Evolutionary conservation across 2,888 invertebrate species (phyloP).

Genomic region (Drosophila maculinotata): DNA sequence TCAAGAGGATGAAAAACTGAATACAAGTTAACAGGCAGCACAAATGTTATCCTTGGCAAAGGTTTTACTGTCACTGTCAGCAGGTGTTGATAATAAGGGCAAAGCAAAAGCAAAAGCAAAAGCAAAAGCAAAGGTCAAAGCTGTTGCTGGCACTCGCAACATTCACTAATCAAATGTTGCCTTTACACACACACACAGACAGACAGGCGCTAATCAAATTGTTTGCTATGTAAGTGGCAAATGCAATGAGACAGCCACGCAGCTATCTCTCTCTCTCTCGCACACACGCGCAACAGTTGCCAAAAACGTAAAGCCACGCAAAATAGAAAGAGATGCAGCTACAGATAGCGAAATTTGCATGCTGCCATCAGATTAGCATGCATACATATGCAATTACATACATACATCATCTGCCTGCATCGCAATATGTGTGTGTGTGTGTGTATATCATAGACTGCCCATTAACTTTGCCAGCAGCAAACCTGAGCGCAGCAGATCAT

Average conservation of each 20-base stretch:
- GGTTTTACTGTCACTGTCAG: constrained; percentile 76
- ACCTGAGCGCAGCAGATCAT: too few relatives aligned
- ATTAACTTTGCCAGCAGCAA: too few relatives aligned
- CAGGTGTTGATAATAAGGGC: constrained; percentile 71
- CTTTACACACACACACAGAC: not conserved
- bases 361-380: not conserved
- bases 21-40: constrained; percentile 29
- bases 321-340: constrained; percentile 1
- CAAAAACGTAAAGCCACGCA: constrained; percentile 8
- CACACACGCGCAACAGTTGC: constrained; percentile 1
- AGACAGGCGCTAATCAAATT: constrained; percentile 35
- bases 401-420: not conserved
- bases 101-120: constrained; percentile 8
- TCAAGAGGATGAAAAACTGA: constrained; percentile 3
- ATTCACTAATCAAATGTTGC: constrained; percentile 59
- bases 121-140: constrained; percentile 59
- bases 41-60: constrained; percentile 61
- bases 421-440: not conserved
- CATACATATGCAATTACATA: not conserved
- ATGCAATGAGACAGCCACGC: constrained; percentile 14
- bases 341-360: constrained; percentile 12
- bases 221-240: constrained; percentile 38
- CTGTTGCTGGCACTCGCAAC: constrained; percentile 45
- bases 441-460: too few relatives aligned
- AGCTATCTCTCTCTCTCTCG: not conserved